Evolutionary conservation across 2,797 vertebrate species (phyloP), one percentile per base, ranked within the genome.

Genomic region (Percopsis omiscomaycus): DNA sequence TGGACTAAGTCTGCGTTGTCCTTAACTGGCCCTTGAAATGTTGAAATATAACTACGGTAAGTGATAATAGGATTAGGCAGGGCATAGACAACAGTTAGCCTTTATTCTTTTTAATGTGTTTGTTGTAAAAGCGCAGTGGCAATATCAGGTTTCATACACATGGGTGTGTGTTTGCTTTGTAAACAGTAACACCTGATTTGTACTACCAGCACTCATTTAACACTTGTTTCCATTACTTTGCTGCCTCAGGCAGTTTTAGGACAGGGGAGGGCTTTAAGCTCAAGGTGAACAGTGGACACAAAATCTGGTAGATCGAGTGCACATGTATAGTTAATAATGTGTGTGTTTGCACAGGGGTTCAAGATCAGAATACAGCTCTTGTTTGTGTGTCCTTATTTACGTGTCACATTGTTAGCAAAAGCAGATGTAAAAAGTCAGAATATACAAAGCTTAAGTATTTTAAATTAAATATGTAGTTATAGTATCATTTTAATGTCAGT

Each of bases 141-240:
- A 37, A 37, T 37, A 37, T 37, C 32, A 37, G 32, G 32, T 37
- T 37, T 37, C 32, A 37, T 37, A 37, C 8, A 37, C 32, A 8
- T 8, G 5, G 6, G 32, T 5, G 32, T 2, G 12, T 82, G 82
- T 88, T 88, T 88, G 71, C 61, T 69, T 66, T 84, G 82, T 77
- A 78, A 77, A 84, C 74, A 81, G 30, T 8, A 47, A 16, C 50
- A 14, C 45, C 32, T 66, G 73, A 70, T 75, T 73, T 37, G 45
- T 63, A 69, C 37, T 3, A 50, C 45, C 29, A 11, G 50, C 15
- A 50, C 47, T 6, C 16, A 30, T 29, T n/a, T 61, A 0, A 61
- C 14, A 46, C 50, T 22, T 29, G 29, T 82, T 81, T 65, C 50
- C 51, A 59, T 61, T 62, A 47, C 46, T 54, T 46, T 29, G 3